Evolutionary conservation across 2,888 invertebrate species (phyloP), one percentile per base, ranked within the genome.

Genomic region (Rotaria socialis): DNA sequence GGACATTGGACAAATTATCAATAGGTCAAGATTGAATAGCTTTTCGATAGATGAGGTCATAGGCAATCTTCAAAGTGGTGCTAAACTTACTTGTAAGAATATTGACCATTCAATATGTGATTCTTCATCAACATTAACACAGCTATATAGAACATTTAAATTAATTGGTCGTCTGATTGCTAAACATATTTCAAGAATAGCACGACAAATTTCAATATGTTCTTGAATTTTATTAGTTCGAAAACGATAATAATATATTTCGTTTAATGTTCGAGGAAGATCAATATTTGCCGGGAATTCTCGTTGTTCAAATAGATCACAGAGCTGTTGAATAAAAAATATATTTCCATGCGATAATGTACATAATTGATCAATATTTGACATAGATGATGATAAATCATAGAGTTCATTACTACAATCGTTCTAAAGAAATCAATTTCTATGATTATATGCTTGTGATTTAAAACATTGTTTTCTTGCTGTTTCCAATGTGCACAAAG

Each of bases 291-390:
- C 43, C n/a, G 75, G 75, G 24, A 43, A 43, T 80, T 80, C 43
- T 24, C 47, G 47, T 43, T 80, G 75, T 80, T 80, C 75, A 47
- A 80, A 47, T 80, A 80, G 14, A 80, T 80, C 75, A 80, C 75
- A 80, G 10, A 80, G 47, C 24, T 80, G 47, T 47, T 43, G 47
- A 43, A 47, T 43, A 80, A 47, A 80, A 47, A 80, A n/a, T 10
- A 80, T 24, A 80, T 80, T 80, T 80, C 75, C 75, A 47, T 10
- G 75, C 1, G 75, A 80, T 24, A 80, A 47, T 11, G 41, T 24
- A 80, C 47, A 80, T 80, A 80, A 47, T 80, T 80, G 41, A 47
- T 80, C 75, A 24, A 80, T 80, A 35, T 67, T 67, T 67, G 67
- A 67, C 35, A 67, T 67, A 0, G 67, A 67, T 67, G 67, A 67